Evolutionary conservation across 2,888 invertebrate genomes (phyloP).

Genomic region (Seira sanloemensis): DNA sequence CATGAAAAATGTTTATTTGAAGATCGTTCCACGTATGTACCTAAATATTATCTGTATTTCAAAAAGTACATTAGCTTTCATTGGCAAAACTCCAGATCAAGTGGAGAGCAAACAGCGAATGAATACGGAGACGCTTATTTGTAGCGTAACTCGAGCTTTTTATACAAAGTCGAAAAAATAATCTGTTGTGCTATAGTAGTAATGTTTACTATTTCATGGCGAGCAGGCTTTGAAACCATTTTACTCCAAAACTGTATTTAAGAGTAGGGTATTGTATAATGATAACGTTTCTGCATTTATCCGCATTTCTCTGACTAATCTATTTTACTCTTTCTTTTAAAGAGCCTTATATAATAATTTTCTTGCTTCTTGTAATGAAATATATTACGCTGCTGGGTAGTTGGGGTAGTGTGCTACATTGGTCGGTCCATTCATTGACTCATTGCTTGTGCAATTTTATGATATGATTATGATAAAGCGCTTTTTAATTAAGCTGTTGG

Average conservation of each 20-base stretch:
- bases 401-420: too few relatives aligned
- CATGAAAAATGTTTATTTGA: not conserved
- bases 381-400: not conserved
- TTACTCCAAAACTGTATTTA: too few relatives aligned
- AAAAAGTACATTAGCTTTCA: constrained; percentile 60
- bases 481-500: constrained; percentile 34
- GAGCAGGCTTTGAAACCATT: not conserved
- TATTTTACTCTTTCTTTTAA: too few relatives aligned
- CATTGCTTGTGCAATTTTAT: not conserved
- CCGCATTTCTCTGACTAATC: too few relatives aligned
- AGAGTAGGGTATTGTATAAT: too few relatives aligned
- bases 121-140: not conserved
- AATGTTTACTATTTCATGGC: constrained; percentile 45
- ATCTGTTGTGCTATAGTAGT: not conserved
- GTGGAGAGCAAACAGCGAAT: not conserved
- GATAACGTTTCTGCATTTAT: too few relatives aligned
- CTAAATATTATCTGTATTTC: not conserved
- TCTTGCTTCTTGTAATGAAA: not conserved
- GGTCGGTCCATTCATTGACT: not conserved
- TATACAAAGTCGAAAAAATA: not conserved
- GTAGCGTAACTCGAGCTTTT: not conserved
- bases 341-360: too few relatives aligned
- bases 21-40: constrained; percentile 18
- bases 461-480: constrained; percentile 32
- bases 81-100: constrained; percentile 50